Evolutionary conservation across 2,113 vertebrate genomes (phyloP).

Genomic region (Motacilla alba): DNA sequence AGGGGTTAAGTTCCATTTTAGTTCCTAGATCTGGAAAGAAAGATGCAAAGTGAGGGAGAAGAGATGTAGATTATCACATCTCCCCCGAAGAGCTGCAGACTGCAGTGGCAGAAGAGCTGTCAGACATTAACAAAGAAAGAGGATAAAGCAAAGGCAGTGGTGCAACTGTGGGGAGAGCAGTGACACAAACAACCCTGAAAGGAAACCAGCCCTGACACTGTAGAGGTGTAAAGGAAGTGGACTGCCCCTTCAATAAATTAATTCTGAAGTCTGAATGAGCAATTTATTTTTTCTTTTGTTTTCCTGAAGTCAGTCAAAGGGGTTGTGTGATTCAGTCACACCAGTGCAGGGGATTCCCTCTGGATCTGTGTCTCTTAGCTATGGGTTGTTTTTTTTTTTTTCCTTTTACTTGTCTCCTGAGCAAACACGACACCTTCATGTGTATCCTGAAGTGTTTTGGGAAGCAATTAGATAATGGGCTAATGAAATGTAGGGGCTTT

Average conservation of each 20-base stretch:
- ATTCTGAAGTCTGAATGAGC: background rate
- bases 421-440: background rate
- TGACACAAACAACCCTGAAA: background rate
- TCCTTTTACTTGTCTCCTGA: background rate
- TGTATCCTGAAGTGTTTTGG: conserved; percentile 4
- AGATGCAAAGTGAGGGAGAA: background rate
- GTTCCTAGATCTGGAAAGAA: background rate
- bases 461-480: conserved; percentile 1
- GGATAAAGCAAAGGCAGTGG: background rate
- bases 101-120: background rate
- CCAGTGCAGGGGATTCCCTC: conserved; percentile 10
- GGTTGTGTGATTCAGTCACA: background rate
- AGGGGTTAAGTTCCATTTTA: background rate
- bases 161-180: background rate
- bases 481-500: background rate
- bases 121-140: background rate
- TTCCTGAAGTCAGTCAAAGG: background rate
- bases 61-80: background rate
- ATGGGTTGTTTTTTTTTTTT: background rate
- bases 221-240: background rate
- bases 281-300: background rate
- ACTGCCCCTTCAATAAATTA: background rate
- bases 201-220: background rate
- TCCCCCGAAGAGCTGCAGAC: background rate
- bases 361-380: background rate